Conservation (phyloP, 2,113 vertebrate genomes). For the Pangasianodon gigas region DNA sequence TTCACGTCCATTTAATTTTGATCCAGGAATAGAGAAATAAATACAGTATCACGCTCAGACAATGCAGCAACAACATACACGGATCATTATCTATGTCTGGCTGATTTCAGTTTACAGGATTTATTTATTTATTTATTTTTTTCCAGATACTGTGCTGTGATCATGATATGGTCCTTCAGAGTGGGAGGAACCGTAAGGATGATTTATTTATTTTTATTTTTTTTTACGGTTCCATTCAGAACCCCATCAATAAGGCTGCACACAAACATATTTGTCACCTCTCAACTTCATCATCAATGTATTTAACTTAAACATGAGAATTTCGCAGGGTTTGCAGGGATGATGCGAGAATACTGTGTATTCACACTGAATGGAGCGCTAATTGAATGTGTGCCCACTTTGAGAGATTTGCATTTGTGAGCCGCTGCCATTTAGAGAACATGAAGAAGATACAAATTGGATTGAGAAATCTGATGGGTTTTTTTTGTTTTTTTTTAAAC, state of each 20-base stretch:
- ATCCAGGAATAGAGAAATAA: background rate
- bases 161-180: background rate
- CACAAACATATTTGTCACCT: background rate
- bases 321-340: background rate
- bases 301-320: constrained; percentile 15
- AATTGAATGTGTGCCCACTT: constrained; percentile 32
- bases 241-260: background rate
- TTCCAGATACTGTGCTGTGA: background rate
- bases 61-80: background rate
- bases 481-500: too few relatives aligned
- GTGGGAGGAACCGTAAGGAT: background rate
- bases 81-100: background rate
- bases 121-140: background rate
- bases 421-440: background rate
- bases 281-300: constrained; percentile 2
- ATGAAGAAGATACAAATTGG: background rate
- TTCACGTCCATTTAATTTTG: background rate
- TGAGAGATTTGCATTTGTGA: constrained; percentile 20
- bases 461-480: background rate
- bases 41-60: background rate
- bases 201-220: background rate
- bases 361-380: constrained; percentile 27
- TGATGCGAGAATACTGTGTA: background rate
- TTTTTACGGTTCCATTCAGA: background rate
- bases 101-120: background rate